These are phyloP conservation scores for Drosophila willistoni DNA, from an alignment of 1,140 invertebrate genomes.

Conservation along the genomic window DNA sequence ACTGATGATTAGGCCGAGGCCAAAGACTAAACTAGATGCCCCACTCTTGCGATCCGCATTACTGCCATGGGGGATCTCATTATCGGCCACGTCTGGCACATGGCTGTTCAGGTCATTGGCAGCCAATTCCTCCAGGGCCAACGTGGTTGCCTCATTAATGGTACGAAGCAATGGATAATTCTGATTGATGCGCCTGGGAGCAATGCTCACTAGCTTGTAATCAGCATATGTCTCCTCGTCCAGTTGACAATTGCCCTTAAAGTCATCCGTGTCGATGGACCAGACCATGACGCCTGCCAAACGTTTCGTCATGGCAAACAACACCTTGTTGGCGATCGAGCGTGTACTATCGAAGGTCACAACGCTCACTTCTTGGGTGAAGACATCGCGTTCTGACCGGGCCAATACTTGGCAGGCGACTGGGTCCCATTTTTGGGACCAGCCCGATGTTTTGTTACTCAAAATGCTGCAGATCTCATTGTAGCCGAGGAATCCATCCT, in stretches of 20 bases:
- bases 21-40: slow-evolving; percentile 37
- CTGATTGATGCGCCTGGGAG: slow-evolving; percentile 79
- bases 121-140: slow-evolving; percentile 85
- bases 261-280: slow-evolving; percentile 92
- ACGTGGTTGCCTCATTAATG: slow-evolving; percentile 85
- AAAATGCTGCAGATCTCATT: slow-evolving; percentile 88
- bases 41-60: slow-evolving; percentile 64
- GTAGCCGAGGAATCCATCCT: slow-evolving; percentile 93
- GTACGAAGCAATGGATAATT: slow-evolving; percentile 87
- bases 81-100: slow-evolving; percentile 79
- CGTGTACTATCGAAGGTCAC: slow-evolving; percentile 86
- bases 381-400: slow-evolving; percentile 83
- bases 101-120: slow-evolving; percentile 37
- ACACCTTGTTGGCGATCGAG: slow-evolving; percentile 86
- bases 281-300: slow-evolving; percentile 93
- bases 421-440: slow-evolving; percentile 85
- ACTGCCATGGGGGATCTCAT: slow-evolving; percentile 68
- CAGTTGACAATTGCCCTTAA: slow-evolving; percentile 86
- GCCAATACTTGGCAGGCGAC: slow-evolving; percentile 85
- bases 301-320: slow-evolving; percentile 86
- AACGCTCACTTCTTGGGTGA: slow-evolving; percentile 78
- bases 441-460: slow-evolving; percentile 83
- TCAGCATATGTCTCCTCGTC: slow-evolving; percentile 84
- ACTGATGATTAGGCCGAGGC: slow-evolving; percentile 39
- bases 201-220: slow-evolving; percentile 68